These are phyloP conservation scores for Agelastica alni DNA, from an alignment of 2,888 invertebrate species.

Conservation along the genomic window DNA sequence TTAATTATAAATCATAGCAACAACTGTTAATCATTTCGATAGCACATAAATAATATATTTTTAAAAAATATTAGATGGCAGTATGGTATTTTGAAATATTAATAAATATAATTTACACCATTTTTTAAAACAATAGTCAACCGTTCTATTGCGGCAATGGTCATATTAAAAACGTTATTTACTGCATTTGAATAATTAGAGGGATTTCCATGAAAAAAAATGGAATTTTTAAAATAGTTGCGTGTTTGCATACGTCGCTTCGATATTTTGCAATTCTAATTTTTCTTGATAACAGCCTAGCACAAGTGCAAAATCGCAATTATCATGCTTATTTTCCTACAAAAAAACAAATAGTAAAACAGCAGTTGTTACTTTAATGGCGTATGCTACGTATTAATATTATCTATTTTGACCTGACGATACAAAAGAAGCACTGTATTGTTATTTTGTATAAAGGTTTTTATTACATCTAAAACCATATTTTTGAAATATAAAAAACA, in stretches of 20 bases:
- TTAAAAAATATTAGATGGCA: too few species aligned
- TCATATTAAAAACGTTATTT: constrained; percentile 28
- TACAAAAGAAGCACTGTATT: not conserved
- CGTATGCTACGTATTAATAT: not conserved
- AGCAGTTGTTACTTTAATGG: constrained; percentile 12
- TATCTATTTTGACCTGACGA: not conserved
- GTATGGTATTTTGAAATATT: too few species aligned
- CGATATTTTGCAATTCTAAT: constrained; percentile 35
- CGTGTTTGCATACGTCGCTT: constrained; percentile 22
- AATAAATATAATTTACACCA: not conserved
- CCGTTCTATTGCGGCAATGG: constrained; percentile 7
- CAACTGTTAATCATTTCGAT: too few species aligned
- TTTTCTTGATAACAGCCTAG: constrained; percentile 28
- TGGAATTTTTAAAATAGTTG: constrained; percentile 34
- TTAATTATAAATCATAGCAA: too few species aligned
- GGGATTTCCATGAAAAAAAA: constrained; percentile 33
- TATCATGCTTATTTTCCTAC: constrained; percentile 24
- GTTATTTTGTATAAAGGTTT: too few species aligned
- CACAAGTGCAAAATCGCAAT: constrained; percentile 27
- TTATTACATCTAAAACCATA: too few species aligned
- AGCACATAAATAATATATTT: too few species aligned
- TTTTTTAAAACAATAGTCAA: not conserved
- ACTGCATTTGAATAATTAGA: constrained; percentile 35
- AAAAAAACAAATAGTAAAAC: constrained; percentile 19
- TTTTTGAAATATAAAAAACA: too few species aligned